Conservation (phyloP, 2,113 vertebrate genomes). For the Sinocyclocheilus grahami region DNA sequence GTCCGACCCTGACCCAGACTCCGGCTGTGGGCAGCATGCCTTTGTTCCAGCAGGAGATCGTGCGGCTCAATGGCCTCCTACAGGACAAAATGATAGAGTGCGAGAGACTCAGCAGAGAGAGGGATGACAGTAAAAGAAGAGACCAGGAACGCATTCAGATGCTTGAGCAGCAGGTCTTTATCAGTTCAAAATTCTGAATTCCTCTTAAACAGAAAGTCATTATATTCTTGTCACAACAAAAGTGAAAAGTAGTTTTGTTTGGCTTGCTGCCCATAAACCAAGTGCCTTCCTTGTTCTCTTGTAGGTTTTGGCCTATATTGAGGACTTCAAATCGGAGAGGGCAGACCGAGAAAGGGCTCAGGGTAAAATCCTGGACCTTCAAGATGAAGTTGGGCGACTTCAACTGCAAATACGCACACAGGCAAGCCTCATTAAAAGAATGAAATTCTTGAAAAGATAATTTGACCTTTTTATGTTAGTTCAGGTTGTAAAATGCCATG, state of each 20-base stretch:
- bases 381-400: conserved; percentile 77
- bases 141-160: conserved; percentile 81
- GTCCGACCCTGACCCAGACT: neutral
- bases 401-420: conserved; percentile 78
- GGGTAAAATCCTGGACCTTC: conserved; percentile 82
- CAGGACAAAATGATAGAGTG: conserved; percentile 82
- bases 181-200: neutral
- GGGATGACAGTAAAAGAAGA: conserved; percentile 63
- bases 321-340: conserved; percentile 89
- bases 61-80: conserved; percentile 82
- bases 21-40: conserved; percentile 50
- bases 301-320: conserved; percentile 87
- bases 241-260: neutral
- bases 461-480: neutral
- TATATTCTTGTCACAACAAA: neutral
- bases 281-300: neutral
- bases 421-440: conserved; percentile 67
- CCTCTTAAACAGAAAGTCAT: conserved; percentile 9
- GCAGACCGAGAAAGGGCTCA: conserved; percentile 90
- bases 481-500: neutral
- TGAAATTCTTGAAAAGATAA: neutral
- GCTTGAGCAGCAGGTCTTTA: conserved; percentile 90
- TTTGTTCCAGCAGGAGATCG: conserved; percentile 84
- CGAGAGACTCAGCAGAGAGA: conserved; percentile 66
- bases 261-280: neutral